Evolutionary conservation across 2,113 vertebrate species (phyloP).

Genomic region (Notarius quadriscutis): DNA sequence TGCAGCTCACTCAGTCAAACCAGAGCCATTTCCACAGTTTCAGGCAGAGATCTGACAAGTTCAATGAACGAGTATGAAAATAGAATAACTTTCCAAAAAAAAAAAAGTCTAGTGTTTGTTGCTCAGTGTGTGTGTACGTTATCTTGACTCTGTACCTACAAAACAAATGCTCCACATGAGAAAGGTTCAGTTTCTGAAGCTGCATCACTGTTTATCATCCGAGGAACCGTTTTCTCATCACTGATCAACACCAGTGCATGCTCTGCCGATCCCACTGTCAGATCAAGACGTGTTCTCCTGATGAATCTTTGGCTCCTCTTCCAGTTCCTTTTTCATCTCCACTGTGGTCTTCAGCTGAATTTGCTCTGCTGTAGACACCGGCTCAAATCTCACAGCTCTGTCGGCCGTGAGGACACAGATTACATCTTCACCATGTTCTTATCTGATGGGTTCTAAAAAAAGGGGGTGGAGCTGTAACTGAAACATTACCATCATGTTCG

Average conservation of each 20-base stretch:
- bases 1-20: not conserved
- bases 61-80: not conserved
- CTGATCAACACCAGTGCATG: not conserved
- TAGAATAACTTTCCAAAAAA: not conserved
- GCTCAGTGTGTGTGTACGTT: not conserved
- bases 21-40: not conserved
- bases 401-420: not conserved
- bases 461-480: not conserved
- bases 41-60: no score
- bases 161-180: not conserved
- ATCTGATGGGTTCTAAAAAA: not conserved
- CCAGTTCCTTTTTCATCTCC: not conserved
- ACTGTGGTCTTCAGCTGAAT: not conserved
- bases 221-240: not conserved
- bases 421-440: not conserved
- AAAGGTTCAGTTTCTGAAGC: not conserved
- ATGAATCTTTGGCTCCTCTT: not conserved
- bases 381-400: not conserved
- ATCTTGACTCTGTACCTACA: not conserved
- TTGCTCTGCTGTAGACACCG: not conserved
- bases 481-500: not conserved
- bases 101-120: not conserved
- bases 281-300: not conserved
- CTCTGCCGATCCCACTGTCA: not conserved
- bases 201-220: not conserved